Evolutionary conservation across 2,888 invertebrate species (phyloP), one percentile per base, ranked within the genome.

Genomic region (Dysmachus trigonus): DNA sequence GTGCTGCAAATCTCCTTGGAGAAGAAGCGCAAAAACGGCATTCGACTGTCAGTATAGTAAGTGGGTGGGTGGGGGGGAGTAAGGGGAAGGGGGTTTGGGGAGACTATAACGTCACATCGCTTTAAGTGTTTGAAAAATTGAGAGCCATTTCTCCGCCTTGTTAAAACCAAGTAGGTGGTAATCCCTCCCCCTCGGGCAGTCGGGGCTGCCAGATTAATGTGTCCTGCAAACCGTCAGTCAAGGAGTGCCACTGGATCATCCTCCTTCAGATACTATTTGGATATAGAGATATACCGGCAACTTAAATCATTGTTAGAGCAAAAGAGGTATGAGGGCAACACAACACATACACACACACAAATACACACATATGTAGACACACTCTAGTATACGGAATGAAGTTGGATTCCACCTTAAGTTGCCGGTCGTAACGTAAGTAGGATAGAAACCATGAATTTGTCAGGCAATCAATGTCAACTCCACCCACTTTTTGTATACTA

Each of bases 91-190:
- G 30, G 33, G 22, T 2, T 0, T 10, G 38, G 38, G 38, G 35
- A 1, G 35, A 22, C 5, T 13, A 13, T 18, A 27, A 73, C 51
- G 74, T 73, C 73, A 53, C 85, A 76, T 76, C 27, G 51, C 76
- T 74, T 76, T 85, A 84, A 84, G 84, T 72, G 76, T 30, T 85
- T 73, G 76, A 41, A 51, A 74, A 85, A 85, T 85, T 85, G 85
- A 76, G 47, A 84, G 38, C 72, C 84, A 84, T 84, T 84, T 73
- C 84, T 47, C 73, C 72, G 74, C 51, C 31, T 74, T 47, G 51
- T 85, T 51, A 72, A 38, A 41, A 18, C 38, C 41, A 35, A 38
- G 27, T 53, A 73, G 33, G 84, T 51, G 31, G 72, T 82, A 53
- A 82, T 82, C 81, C 62, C 33, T 51, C 35, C 72, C 71, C n/a